A percentile compares a stretch with the other conserved stretches of the same genome.
Conservation (phyloP, 2,888 invertebrate genomes). For the Apoda limacodes region DNA sequence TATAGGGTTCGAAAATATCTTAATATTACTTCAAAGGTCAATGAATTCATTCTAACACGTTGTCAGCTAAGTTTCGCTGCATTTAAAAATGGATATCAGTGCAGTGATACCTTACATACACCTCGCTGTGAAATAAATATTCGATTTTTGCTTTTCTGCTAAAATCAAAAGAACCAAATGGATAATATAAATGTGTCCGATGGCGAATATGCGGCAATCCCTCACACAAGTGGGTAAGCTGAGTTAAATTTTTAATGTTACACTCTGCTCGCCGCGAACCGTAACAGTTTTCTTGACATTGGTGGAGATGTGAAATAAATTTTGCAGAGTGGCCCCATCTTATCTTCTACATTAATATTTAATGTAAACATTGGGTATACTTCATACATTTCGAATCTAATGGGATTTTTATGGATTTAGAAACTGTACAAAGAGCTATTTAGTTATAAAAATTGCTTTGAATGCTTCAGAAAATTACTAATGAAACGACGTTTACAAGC, state of each 20-base stretch:
- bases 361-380: conserved; percentile 58
- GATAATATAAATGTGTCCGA: conserved; percentile 69
- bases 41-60: conserved; percentile 32
- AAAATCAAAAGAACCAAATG: conserved; percentile 59
- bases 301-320: conserved; percentile 68
- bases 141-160: conserved; percentile 25
- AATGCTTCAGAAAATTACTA: too few species aligned
- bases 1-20: conserved; percentile 47
- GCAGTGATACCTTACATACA: conserved; percentile 6
- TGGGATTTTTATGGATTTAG: too few species aligned
- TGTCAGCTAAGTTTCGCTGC: too few species aligned
- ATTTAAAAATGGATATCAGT: conserved; percentile 3
- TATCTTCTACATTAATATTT: conserved; percentile 68
- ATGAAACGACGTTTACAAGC: too few species aligned
- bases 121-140: conserved; percentile 6
- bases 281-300: conserved; percentile 72
- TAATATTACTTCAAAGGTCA: conserved; percentile 50
- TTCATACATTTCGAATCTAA: conserved; percentile 63
- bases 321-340: conserved; percentile 71
- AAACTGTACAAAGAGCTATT: conserved; percentile 40
- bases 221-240: conserved; percentile 70
- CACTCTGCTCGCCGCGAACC: conserved; percentile 70
- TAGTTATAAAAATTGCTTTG: too few species aligned
- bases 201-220: conserved; percentile 66
- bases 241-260: conserved; percentile 68